Evolutionary conservation across 2,113 vertebrate species (phyloP), one percentile per base, ranked within the genome.

Genomic region (Paedocypris sp.): DNA sequence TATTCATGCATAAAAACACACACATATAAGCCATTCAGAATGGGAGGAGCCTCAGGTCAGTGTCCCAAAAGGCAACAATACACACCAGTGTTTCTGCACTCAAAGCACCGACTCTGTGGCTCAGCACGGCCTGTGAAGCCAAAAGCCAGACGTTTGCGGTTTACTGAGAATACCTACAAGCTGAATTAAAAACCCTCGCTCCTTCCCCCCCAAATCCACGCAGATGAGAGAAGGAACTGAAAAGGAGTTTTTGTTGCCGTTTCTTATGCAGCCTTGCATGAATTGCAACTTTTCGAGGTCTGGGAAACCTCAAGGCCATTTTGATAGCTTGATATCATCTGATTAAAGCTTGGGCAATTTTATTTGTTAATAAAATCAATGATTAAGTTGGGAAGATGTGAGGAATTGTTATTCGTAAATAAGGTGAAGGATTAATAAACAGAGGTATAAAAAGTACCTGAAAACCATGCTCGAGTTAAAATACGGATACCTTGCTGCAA

Each of bases 1-100:
- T 68, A 49, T 57, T 57, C 61, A 51, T 41, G 42, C 65, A 61
- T 57, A 47, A 41, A 29, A 48, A 47, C 63, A 7, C 62, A 42
- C 51, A 64, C 48, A 65, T 36, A 69, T 31, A 26, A 64, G 23
- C 41, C 52, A 57, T 59, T 53, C 32, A 19, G 50, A 52, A 52
- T 56, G 42, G 57, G 57, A 53, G 35, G 48, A 26, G 48, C 42
- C 58, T 60, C 36, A 35, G 41, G 48, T 53, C 64, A 61, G 7
- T 43, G 23, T 65, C 46, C 29, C 28, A 49, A 56, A 60, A 41
- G 42, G 49, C 42, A 69, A 65, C 54, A 69, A 64, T 50, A 56
- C 49, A 10, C 62, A 35, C 25, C 32, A 38, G n/a, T 60, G 35
- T 60, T 51, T 25, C 25, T 20, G 16, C 4, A 47, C 9, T 11